Evolutionary conservation across 2,113 vertebrate species (phyloP).

Genomic region (Aramus guarauna): DNA sequence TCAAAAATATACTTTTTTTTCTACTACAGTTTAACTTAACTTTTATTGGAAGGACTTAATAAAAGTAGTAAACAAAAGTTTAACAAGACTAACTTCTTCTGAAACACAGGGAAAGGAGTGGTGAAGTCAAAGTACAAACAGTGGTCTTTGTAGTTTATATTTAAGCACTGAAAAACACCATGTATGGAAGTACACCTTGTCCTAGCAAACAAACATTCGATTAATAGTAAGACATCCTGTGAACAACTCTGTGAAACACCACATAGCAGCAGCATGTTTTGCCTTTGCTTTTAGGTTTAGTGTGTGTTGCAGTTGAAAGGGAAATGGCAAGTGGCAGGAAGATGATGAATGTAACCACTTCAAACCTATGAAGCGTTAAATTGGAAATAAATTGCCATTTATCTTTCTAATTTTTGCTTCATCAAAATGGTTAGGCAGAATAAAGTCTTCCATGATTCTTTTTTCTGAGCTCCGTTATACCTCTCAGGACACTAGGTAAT

Average conservation of each 20-base stretch:
- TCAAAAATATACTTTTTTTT: not conserved
- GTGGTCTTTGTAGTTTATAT: not conserved
- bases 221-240: not conserved
- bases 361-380: not conserved
- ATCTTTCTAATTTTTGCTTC: conserved; percentile 15
- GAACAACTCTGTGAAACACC: not conserved
- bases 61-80: not conserved
- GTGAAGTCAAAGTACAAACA: not conserved
- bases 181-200: not conserved
- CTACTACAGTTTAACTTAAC: not conserved
- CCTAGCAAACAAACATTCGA: not conserved
- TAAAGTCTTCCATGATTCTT: not conserved
- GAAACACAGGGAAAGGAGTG: not conserved
- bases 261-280: not conserved
- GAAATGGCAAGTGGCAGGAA: not conserved
- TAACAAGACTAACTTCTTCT: not conserved
- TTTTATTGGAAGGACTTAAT: not conserved
- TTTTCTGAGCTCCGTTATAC: not conserved
- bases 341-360: not conserved
- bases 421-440: not conserved
- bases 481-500: not conserved
- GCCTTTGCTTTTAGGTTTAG: not conserved
- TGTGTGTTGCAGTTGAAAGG: not conserved
- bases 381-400: not conserved
- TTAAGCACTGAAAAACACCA: not conserved